These are phyloP conservation scores for Apistogramma diplotaenia DNA, from an alignment of 2,113 vertebrate species.

Conservation along the genomic window DNA sequence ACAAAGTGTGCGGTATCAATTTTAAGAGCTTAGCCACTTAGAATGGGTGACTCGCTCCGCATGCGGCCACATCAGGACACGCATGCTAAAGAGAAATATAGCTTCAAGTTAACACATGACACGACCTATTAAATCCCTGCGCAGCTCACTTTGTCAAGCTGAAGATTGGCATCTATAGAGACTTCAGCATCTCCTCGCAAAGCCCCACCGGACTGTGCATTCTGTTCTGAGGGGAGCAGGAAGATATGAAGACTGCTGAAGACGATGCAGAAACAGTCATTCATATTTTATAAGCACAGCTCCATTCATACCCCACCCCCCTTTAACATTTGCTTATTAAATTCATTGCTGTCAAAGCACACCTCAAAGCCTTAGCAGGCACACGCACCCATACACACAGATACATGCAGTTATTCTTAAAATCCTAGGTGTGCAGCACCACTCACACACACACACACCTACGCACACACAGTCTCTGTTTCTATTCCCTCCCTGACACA, in stretches of 20 bases:
- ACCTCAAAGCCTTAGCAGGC: conserved; percentile 54
- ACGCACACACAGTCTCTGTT: neutral
- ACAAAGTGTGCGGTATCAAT: conserved; percentile 18
- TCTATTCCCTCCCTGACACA: conserved; percentile 41
- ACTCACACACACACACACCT: conserved; percentile 3
- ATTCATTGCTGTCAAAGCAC: conserved; percentile 69
- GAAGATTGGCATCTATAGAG: conserved; percentile 22
- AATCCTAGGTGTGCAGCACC: conserved; percentile 15
- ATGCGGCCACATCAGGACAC: neutral
- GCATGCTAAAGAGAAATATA: conserved; percentile 27
- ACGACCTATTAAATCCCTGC: conserved; percentile 31
- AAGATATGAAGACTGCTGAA: conserved; percentile 54
- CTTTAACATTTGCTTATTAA: conserved; percentile 73
- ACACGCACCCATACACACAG: conserved; percentile 3
- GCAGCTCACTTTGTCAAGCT: conserved; percentile 39
- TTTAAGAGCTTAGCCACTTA: conserved; percentile 20
- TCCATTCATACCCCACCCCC: conserved; percentile 13
- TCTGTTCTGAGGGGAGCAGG: conserved; percentile 21
- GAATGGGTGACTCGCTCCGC: conserved; percentile 21
- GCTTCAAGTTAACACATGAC: conserved; percentile 24
- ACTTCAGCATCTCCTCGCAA: conserved; percentile 26
- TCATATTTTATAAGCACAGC: conserved; percentile 75
- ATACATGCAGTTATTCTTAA: conserved; percentile 38
- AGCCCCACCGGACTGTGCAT: conserved; percentile 54
- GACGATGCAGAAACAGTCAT: conserved; percentile 73